Base-by-base conservation (phyloP, 2,888 invertebrate genomes). In the Lycia hirtaria region DNA sequence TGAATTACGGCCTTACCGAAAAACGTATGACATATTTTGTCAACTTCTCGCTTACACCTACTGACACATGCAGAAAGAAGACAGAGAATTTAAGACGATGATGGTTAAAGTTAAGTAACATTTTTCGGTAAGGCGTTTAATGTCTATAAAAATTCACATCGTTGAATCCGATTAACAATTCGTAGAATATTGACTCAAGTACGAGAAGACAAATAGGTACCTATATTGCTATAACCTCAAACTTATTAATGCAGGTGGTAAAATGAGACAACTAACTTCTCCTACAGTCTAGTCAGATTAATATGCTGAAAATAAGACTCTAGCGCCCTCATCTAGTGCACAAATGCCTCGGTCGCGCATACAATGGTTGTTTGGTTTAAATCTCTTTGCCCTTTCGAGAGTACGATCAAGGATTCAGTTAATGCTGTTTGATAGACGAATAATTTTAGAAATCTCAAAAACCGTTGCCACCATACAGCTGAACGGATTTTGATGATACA, bases 281-380 rank as follows among this genome's bases (percentile, higher is more conserved):
- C n/a, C 17, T 12, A 12, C 30, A 30, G 12, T 4, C n/a, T 0
- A 2, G 0, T 30, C 3, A 3, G 12, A 12, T n/a, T n/a, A 5
- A 12, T 30, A 1, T 30, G 5, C 5, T 12, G 0, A 30, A 4
- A 30, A 30, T 9, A 12, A n/a, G 30, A 30, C 4, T 3, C 12
- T 30, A 12, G 30, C 30, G 7, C 4, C 30, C 12, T 30, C 30
- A 10, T 12, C 12, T 1, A 30, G 3, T 30, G 0, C 1, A 3
- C 3, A 30, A 10, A 30, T 30, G 12, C n/a, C 0, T 30, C 12
- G 3, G 30, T 30, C 30, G 12, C 30, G 10, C 10, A 4, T 3
- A 1, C 1, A 59, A 56, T 64, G 56, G 58, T 53, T 60, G 40
- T 56, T 60, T 60, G 50, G 28, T 20, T 53, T 49, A 30, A 19